Percentiles rank a stretch among this genome's conserved stretches.
Conservation (phyloP, 2,888 invertebrate species). For the Acanthococcus lagerstroemiae region DNA sequence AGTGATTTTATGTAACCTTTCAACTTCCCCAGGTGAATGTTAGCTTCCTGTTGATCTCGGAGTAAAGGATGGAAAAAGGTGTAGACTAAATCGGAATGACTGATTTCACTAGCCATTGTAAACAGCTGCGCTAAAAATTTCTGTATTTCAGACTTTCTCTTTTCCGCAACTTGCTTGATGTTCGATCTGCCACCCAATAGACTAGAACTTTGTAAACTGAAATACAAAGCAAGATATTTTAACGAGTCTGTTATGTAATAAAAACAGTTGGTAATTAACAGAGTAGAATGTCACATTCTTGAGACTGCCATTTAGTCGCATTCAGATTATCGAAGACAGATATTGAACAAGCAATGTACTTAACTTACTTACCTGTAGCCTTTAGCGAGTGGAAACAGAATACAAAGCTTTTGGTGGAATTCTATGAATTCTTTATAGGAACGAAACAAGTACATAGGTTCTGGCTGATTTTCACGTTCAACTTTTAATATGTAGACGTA, state of each 20-base stretch:
- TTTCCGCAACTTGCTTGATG: slow-evolving; percentile 87
- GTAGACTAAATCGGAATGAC: slow-evolving; percentile 91
- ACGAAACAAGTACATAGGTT: slow-evolving; percentile 79
- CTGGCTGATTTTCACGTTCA: slow-evolving; percentile 71
- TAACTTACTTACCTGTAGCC: slow-evolving; percentile 61
- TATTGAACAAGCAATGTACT: too few relatives aligned
- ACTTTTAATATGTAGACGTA: slow-evolving; percentile 86
- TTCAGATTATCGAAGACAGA: too few relatives aligned
- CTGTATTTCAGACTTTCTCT: slow-evolving; percentile 79
- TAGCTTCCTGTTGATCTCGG: slow-evolving; percentile 84
- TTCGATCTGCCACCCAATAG: slow-evolving; percentile 84
- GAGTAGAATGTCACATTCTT: background rate
- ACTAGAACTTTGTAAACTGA: slow-evolving; percentile 55
- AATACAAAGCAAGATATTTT: slow-evolving; percentile 37
- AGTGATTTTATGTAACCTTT: slow-evolving; percentile 50
- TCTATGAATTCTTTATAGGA: slow-evolving; percentile 96
- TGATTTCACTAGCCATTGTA: slow-evolving; percentile 80
- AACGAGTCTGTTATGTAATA: too few relatives aligned
- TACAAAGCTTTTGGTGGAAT: slow-evolving; percentile 84
- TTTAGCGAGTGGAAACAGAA: slow-evolving; percentile 82
- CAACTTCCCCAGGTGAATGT: slow-evolving; percentile 64
- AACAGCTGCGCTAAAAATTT: slow-evolving; percentile 79
- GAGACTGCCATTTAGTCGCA: background rate
- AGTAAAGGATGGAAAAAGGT: slow-evolving; percentile 96
- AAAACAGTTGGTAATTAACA: too few relatives aligned